A percentile compares a stretch with the other conserved stretches of the same genome.
Conservation (phyloP, 2,113 vertebrate species). For the Trichechus manatus region DNA sequence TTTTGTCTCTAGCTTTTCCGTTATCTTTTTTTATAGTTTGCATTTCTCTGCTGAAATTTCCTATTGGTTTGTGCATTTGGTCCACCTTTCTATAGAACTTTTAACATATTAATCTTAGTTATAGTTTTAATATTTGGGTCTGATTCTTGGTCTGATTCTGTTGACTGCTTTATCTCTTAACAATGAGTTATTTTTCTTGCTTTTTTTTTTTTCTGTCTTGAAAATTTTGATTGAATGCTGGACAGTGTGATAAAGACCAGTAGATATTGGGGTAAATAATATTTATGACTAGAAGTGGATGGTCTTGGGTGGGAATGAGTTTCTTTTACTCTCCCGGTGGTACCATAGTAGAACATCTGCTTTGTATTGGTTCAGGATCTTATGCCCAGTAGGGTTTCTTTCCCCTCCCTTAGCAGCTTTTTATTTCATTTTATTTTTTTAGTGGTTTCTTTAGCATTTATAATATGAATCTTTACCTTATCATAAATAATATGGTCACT, state of each 20-base stretch:
- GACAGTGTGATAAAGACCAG: background rate
- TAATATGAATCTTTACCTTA: constrained; percentile 31
- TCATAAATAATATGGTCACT: background rate
- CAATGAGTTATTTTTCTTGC: background rate
- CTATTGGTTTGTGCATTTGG: background rate
- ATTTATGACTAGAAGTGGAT: background rate
- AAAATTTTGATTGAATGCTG: background rate
- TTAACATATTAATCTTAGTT: background rate
- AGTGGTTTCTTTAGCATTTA: background rate
- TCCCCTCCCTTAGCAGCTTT: background rate
- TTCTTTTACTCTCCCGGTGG: background rate
- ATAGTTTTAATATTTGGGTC: background rate
- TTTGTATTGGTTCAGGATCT: background rate
- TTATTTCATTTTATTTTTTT: background rate
- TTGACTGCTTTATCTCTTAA: background rate
- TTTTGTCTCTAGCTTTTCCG: background rate
- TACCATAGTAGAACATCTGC: background rate
- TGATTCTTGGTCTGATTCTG: background rate
- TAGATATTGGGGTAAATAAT: background rate
- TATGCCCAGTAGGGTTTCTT: background rate
- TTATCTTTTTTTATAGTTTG: background rate
- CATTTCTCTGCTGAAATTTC: background rate
- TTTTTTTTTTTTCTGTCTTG: background rate
- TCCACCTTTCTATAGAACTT: background rate
- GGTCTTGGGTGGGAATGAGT: background rate